phyloP scores from a whole-genome alignment of 2,113 vertebrate species.

The Trogon melanurus region DNA sequence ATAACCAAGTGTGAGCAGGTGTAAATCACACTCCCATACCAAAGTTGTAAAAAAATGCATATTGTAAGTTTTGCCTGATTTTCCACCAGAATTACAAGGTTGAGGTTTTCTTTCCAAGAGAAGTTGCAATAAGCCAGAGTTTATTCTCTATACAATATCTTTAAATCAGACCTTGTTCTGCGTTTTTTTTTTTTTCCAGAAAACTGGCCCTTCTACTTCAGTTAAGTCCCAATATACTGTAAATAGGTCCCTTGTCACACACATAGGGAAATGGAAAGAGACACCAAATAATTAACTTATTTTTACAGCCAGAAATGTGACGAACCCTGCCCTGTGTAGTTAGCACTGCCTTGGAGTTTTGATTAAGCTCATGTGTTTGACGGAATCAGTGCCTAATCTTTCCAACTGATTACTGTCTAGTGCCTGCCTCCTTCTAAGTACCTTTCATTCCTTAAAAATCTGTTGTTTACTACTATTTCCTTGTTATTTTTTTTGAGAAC shows the following conservation, averaged over 20 bases:
- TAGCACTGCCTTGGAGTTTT: not conserved
- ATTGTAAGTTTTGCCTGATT: not conserved
- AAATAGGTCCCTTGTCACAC: not conserved
- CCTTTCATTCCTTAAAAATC: constrained; percentile 14
- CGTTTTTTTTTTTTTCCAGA: not conserved
- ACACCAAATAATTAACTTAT: not conserved
- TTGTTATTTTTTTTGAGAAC: not conserved
- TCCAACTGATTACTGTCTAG: not conserved
- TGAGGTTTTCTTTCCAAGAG: not conserved
- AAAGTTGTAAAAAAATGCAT: not conserved
- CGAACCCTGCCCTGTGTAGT: not conserved
- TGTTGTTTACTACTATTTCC: not conserved
- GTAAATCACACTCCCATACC: not conserved
- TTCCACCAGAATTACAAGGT: not conserved
- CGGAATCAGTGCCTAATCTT: constrained; percentile 1
- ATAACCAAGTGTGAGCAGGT: not conserved
- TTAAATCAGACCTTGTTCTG: not conserved
- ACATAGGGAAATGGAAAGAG: not conserved
- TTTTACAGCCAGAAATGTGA: not conserved
- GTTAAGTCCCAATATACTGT: not conserved
- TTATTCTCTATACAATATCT: not conserved
- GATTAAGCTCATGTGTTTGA: constrained; percentile 17
- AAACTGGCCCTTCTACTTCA: not conserved
- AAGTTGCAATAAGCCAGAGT: not conserved
- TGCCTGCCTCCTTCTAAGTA: not conserved